Conservation (phyloP, 2,888 invertebrate species). For the Melangyna quadrimaculata region DNA sequence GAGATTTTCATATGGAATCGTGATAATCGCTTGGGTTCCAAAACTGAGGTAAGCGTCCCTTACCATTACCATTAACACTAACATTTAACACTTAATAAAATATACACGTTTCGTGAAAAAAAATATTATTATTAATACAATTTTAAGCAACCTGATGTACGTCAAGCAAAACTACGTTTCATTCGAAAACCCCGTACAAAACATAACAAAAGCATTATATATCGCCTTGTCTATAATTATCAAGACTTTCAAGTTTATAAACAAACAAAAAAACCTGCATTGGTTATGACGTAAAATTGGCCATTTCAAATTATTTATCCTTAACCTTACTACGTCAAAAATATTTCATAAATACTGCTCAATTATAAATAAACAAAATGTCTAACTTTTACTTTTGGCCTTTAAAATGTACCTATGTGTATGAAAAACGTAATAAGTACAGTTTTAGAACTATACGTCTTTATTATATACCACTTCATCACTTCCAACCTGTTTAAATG, state of each 20-base stretch:
- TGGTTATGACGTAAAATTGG: neutral
- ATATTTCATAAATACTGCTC: neutral
- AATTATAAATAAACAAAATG: slow-evolving; percentile 3
- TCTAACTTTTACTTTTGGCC: slow-evolving; percentile 11
- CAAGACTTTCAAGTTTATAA: neutral
- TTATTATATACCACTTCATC: neutral
- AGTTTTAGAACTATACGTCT: neutral
- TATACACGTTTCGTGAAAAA: no score
- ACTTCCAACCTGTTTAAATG: neutral
- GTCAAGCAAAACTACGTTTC: neutral
- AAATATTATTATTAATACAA: no score
- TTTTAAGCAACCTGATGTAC: neutral
- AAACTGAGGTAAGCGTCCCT: no score
- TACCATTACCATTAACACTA: no score
- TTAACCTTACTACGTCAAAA: slow-evolving; percentile 25
- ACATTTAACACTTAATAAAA: no score
- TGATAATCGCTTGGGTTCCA: no score
- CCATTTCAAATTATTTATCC: neutral
- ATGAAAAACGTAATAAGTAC: neutral
- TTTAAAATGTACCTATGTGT: neutral
- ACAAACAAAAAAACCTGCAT: neutral
- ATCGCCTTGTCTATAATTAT: neutral
- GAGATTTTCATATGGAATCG: no score
- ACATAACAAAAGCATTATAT: neutral
- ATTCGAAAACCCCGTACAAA: neutral